Percentiles rank a stretch among this genome's conserved stretches.
phyloP scores from a whole-genome alignment of 2,888 invertebrate species.

The Herminia tarsipennalis region DNA sequence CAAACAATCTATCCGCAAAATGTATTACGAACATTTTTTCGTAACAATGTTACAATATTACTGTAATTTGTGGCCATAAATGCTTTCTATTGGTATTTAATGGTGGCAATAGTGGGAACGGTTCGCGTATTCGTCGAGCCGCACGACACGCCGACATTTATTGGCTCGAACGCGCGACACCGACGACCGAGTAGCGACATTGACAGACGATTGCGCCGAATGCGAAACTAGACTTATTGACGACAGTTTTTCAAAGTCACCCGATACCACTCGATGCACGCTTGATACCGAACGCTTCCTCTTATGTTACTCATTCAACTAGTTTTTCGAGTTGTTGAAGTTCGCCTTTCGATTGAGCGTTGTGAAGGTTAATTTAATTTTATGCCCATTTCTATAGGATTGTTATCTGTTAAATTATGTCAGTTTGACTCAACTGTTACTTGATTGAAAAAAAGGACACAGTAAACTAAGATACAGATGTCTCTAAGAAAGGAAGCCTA shows the following conservation, averaged over 20 bases:
- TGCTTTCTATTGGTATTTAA: constrained; percentile 29
- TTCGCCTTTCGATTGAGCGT: constrained; percentile 3
- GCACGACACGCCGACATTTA: constrained; percentile 63
- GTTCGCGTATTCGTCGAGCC: constrained; percentile 34
- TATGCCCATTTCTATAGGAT: no score
- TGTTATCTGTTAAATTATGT: no score
- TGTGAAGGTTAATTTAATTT: not conserved
- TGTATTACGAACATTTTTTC: no score
- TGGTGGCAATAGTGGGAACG: constrained; percentile 39
- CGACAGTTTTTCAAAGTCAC: constrained; percentile 76
- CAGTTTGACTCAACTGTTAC: no score
- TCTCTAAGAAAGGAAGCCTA: no score
- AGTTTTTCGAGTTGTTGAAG: constrained; percentile 44
- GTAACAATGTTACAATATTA: no score
- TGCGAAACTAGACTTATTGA: constrained; percentile 77
- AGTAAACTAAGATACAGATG: no score
- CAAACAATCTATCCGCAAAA: no score
- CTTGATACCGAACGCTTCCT: constrained; percentile 51
- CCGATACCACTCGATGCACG: constrained; percentile 56
- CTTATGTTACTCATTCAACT: no score
- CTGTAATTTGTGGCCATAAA: no score
- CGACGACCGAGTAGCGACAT: constrained; percentile 61
- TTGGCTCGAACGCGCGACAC: constrained; percentile 58
- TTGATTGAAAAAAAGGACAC: no score
- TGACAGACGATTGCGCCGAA: constrained; percentile 72